phyloP scores from a whole-genome alignment of 2,797 vertebrate genomes.

The Malurus leucopterus region DNA sequence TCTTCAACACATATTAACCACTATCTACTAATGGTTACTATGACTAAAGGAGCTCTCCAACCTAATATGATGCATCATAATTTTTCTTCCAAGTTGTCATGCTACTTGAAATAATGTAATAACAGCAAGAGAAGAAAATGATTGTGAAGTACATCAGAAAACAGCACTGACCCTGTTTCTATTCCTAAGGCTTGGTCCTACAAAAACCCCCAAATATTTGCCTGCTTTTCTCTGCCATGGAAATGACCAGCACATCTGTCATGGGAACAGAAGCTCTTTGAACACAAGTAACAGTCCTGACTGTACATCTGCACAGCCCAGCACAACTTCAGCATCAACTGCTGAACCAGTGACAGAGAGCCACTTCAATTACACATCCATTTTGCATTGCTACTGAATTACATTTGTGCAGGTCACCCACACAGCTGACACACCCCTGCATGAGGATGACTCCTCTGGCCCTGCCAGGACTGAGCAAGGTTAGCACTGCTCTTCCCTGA shows the following conservation, averaged over 20 bases:
- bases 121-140: neutral
- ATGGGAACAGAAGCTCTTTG: neutral
- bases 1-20: neutral
- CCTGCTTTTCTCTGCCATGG: neutral
- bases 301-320: neutral
- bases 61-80: neutral
- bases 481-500: neutral
- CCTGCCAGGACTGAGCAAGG: neutral
- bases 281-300: neutral
- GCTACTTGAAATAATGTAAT: neutral
- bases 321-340: neutral
- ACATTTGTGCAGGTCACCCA: neutral
- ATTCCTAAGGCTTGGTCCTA: neutral
- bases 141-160: neutral
- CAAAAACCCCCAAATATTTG: neutral
- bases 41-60: neutral
- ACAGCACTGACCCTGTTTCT: neutral
- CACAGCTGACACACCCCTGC: neutral
- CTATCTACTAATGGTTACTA: neutral
- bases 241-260: neutral
- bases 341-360: neutral
- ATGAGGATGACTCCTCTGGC: fast-evolving
- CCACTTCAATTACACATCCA: neutral
- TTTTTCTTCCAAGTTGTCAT: neutral
- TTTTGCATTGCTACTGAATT: neutral